These are phyloP conservation scores for Hippopotamyrus pictus DNA, from an alignment of 2,797 vertebrate species.

Conservation along the genomic window DNA sequence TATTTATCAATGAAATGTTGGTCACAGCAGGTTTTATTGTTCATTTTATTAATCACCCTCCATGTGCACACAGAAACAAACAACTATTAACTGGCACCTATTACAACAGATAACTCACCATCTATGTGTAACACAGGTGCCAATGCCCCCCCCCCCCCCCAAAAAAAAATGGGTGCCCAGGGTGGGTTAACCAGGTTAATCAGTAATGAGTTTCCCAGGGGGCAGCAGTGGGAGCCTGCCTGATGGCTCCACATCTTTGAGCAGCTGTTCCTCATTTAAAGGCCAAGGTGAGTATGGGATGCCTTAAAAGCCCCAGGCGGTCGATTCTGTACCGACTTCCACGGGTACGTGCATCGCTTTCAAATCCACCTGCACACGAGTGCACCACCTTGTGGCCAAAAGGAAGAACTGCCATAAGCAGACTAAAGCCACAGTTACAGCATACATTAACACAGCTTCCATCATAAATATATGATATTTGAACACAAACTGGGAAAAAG, in stretches of 20 bases:
- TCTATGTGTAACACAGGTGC: background rate
- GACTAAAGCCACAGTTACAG: background rate
- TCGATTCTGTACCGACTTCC: background rate
- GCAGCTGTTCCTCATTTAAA: background rate
- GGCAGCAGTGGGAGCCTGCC: background rate
- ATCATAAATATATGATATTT: background rate
- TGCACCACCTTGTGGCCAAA: background rate
- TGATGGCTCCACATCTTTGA: background rate
- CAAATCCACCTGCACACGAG: background rate
- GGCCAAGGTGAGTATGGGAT: background rate
- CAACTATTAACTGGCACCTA: background rate
- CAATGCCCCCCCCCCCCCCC: background rate
- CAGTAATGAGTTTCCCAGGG: background rate
- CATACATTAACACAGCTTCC: background rate
- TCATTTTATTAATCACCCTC: background rate
- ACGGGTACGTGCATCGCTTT: background rate
- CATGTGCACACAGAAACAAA: background rate
- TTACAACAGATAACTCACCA: background rate
- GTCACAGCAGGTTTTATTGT: background rate
- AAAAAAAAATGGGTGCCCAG: background rate
- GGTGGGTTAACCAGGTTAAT: background rate
- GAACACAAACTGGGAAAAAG: background rate
- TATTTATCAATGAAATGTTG: background rate
- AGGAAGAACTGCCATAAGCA: background rate
- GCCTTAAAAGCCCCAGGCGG: background rate